Conservation (phyloP, 2,797 vertebrate genomes). For the Zenarchopterus dispar region DNA sequence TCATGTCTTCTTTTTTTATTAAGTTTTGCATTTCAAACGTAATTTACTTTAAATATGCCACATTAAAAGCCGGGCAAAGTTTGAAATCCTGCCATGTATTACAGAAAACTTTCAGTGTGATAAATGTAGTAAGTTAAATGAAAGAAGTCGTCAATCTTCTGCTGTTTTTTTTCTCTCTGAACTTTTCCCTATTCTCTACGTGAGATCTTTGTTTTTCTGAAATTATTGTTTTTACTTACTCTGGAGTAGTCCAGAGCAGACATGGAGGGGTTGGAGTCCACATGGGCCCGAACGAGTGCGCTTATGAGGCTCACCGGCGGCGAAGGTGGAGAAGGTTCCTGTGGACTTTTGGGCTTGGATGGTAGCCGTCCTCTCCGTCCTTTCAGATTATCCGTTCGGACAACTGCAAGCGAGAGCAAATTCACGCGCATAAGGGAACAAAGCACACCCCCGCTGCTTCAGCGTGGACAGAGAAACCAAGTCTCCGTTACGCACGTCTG, state of each 20-base stretch:
- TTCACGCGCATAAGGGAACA: background rate
- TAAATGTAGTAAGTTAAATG: constrained; percentile 47
- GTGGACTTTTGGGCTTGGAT: constrained; percentile 98
- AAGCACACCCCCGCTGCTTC: background rate
- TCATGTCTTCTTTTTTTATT: constrained; percentile 84
- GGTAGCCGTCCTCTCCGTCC: constrained; percentile 96
- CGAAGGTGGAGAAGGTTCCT: constrained; percentile 94
- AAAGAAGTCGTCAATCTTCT: constrained; percentile 38
- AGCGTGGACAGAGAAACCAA: constrained; percentile 7
- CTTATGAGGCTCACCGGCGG: constrained; percentile 98
- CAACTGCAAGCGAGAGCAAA: constrained; percentile 82
- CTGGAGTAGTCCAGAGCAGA: constrained; percentile 97
- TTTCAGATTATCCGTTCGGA: constrained; percentile 97
- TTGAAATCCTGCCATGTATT: constrained; percentile 47
- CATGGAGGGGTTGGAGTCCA: constrained; percentile 99
- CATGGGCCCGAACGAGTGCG: constrained; percentile 96
- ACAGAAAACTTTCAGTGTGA: constrained; percentile 56
- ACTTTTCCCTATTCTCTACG: background rate
- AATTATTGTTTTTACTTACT: constrained; percentile 81
- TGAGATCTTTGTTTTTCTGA: constrained; percentile 18
- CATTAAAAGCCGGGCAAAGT: constrained; percentile 71
- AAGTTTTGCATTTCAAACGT: constrained; percentile 85
- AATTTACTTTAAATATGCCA: constrained; percentile 83
- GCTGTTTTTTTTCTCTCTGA: background rate
- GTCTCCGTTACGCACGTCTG: constrained; percentile 10